Percentiles rank a stretch among this genome's conserved stretches.
Conservation (phyloP, 1,140 invertebrate species). For the Macrosteles quadrilineatus region DNA sequence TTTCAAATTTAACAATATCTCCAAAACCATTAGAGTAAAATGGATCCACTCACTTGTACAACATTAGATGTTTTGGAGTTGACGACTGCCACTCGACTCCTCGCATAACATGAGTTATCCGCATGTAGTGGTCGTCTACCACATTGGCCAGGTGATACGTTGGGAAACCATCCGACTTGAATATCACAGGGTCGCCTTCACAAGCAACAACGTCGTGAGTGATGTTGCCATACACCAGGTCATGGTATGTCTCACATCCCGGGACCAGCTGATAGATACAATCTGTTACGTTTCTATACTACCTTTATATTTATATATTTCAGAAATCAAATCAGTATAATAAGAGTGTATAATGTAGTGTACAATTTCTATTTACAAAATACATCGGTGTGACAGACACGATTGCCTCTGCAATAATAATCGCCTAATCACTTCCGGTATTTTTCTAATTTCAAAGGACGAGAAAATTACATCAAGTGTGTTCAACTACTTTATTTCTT, state of each 20-base stretch:
- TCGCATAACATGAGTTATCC: slow-evolving; percentile 90
- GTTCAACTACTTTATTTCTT: too few relatives aligned
- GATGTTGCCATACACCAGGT: slow-evolving; percentile 83
- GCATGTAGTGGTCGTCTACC: slow-evolving; percentile 96
- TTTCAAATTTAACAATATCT: not conserved
- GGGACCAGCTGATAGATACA: slow-evolving; percentile 56
- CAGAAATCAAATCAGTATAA: too few relatives aligned
- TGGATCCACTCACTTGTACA: slow-evolving; percentile 85
- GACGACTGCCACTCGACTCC: slow-evolving; percentile 97
- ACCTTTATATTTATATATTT: too few relatives aligned
- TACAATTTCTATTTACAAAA: too few relatives aligned
- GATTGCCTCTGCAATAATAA: too few relatives aligned
- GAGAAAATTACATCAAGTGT: too few relatives aligned
- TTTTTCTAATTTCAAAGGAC: too few relatives aligned
- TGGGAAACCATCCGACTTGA: slow-evolving; percentile 93
- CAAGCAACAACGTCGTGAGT: slow-evolving; percentile 68
- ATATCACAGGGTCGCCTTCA: slow-evolving; percentile 92
- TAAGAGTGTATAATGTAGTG: too few relatives aligned
- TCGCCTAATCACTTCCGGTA: too few relatives aligned
- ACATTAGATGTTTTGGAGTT: slow-evolving; percentile 91
- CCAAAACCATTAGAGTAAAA: not conserved
- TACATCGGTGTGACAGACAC: too few relatives aligned
- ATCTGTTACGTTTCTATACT: too few relatives aligned
- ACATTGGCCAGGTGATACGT: slow-evolving; percentile 99
- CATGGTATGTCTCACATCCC: slow-evolving; percentile 65